Base-by-base conservation (phyloP, 1,140 invertebrate genomes). In the Calosoma granatense region DNA sequence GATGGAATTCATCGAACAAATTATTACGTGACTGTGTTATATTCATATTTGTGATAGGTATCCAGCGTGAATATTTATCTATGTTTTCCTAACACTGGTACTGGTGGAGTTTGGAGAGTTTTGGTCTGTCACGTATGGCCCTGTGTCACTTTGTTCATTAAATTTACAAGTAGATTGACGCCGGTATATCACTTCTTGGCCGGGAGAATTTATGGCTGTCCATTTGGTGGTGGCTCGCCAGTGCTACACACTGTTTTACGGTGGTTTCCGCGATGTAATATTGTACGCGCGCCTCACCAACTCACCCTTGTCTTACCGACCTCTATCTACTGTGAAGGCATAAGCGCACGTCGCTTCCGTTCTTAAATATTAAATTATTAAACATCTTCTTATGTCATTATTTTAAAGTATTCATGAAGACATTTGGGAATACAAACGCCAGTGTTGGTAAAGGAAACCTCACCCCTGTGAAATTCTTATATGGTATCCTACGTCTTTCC, bases 361-460 rank as follows among this genome's bases (percentile, higher is more conserved):
- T 47, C 15, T 47, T 17, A 47, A 47, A 47, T 47, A 47, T 47
- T 47, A 47, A 47, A 47, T 47, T 47, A 47, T 47, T 47, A 47
- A 47, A 47, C 41, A 47, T 12, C 41, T 12, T 17, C 17, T 47
- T 47, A 47, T 47, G 41, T 47, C 41, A 47, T 9, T 47, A 17
- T 47, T 47, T 47, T 47, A 47, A 47, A 47, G 41, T 47, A 47
- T 47, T 47, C 41, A 47, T 47, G 41, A 17, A 47, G 41, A 47
- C 41, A 47, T 47, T 47, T 17, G 41, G 41, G 26, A n/a, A 36
- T 36, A 36, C n/a, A n/a, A 36, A 36, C 26, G 26, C 26, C 26
- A 9, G 26, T 36, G n/a, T 36, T 36, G n/a, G n/a, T n/a, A n/a
- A 4, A 47, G 41, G 15, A 47, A 11, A 17, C 41, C 6, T 47